A percentile compares a stretch with the other conserved stretches of the same genome.
Evolutionary conservation across 2,113 vertebrate genomes (phyloP).

Genomic region (Vombatus ursinus): DNA sequence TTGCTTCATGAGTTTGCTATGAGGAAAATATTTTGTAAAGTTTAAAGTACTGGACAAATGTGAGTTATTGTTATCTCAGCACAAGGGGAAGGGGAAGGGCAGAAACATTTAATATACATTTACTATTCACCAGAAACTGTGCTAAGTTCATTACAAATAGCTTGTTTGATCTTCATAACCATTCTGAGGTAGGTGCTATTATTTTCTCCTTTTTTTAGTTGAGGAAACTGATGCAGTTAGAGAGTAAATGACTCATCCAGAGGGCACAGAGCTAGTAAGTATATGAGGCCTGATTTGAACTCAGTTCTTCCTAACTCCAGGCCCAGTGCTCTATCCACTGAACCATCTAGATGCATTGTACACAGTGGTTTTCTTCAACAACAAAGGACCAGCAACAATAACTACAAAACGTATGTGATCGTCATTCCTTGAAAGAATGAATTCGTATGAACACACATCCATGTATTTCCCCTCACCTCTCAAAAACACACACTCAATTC

Average conservation of each 20-base stretch:
- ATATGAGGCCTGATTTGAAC: not conserved
- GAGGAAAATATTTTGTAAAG: not conserved
- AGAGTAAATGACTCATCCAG: not conserved
- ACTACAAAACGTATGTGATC: not conserved
- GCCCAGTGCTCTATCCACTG: not conserved
- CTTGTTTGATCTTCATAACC: not conserved
- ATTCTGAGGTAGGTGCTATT: not conserved
- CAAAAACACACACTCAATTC: not conserved
- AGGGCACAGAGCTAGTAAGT: not conserved
- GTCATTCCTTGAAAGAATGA: not conserved
- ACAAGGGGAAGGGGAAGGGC: not conserved
- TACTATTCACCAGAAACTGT: not conserved
- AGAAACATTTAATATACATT: not conserved
- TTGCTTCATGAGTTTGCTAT: not conserved
- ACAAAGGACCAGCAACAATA: not conserved
- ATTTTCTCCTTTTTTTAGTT: not conserved
- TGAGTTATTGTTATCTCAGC: not conserved
- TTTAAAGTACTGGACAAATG: not conserved
- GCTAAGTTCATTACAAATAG: not conserved
- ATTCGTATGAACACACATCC: not conserved
- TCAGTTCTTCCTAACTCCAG: not conserved
- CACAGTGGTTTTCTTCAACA: not conserved
- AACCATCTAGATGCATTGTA: not conserved
- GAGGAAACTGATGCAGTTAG: not conserved
- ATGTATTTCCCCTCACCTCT: not conserved